phyloP scores from a whole-genome alignment of 2,888 invertebrate species.

The Noctua fimbriata region DNA sequence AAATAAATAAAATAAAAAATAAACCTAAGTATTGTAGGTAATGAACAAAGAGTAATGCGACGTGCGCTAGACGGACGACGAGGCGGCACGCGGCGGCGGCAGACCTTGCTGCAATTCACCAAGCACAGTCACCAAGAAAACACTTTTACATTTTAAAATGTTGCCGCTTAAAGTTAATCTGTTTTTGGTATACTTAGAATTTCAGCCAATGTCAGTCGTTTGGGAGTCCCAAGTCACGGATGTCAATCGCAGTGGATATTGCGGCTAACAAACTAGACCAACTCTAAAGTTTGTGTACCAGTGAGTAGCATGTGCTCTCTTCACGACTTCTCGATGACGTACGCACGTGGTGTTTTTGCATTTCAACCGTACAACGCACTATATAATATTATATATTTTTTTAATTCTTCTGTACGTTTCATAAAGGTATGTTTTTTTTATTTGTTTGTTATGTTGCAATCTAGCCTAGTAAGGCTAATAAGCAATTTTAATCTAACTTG shows the following conservation, averaged over 20 bases:
- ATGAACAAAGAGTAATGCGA: conserved; percentile 29
- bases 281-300: not conserved
- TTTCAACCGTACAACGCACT: not conserved
- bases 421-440: too few species aligned
- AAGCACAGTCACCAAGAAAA: not conserved
- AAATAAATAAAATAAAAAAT: too few species aligned
- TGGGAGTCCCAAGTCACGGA: not conserved
- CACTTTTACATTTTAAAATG: not conserved
- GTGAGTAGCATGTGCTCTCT: too few species aligned
- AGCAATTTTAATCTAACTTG: too few species aligned
- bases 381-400: too few species aligned
- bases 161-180: not conserved
- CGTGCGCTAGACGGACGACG: not conserved
- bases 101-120: not conserved
- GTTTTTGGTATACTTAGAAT: not conserved
- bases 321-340: not conserved
- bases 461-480: too few species aligned
- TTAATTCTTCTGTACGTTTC: too few species aligned
- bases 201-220: not conserved
- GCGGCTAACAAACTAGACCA: too few species aligned
- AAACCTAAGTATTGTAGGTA: conserved; percentile 9
- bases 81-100: not conserved
- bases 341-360: not conserved
- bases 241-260: not conserved
- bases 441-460: too few species aligned